These are phyloP conservation scores for Calephelis perditalis DNA, from an alignment of 2,888 invertebrate species.

Conservation along the genomic window DNA sequence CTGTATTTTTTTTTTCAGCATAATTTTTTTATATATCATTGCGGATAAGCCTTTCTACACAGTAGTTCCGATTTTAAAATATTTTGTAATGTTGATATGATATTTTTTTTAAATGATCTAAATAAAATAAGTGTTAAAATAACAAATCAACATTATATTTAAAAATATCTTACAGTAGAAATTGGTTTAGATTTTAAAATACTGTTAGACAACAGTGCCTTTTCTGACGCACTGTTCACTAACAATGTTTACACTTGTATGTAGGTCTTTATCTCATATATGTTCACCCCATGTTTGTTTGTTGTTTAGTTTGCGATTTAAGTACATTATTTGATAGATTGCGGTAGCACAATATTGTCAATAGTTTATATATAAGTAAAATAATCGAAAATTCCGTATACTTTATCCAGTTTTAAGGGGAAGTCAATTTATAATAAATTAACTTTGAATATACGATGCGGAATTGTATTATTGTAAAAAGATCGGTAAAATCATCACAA, in stretches of 20 bases:
- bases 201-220: background rate
- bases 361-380: constrained; percentile 10
- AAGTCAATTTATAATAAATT: constrained; percentile 13
- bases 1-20: constrained; percentile 5
- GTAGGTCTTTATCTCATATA: constrained; percentile 6
- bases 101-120: background rate
- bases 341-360: constrained; percentile 18
- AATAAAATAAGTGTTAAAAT: background rate
- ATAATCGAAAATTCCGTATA: constrained; percentile 4
- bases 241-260: constrained; percentile 4
- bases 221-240: background rate
- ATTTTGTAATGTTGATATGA: background rate
- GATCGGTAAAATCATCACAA: constrained; percentile 6
- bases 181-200: constrained; percentile 6
- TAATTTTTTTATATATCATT: constrained; percentile 7
- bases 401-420: background rate
- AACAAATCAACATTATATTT: background rate
- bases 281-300: constrained; percentile 4
- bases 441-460: constrained; percentile 7
- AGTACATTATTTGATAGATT: constrained; percentile 13
- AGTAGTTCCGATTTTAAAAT: background rate
- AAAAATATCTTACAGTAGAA: constrained; percentile 5
- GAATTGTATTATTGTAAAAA: constrained; percentile 4
- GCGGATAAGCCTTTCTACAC: background rate
- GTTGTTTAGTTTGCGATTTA: background rate